These are phyloP conservation scores for Stenchaetothrips biformis DNA, from an alignment of 2,888 invertebrate genomes.

Conservation along the genomic window DNA sequence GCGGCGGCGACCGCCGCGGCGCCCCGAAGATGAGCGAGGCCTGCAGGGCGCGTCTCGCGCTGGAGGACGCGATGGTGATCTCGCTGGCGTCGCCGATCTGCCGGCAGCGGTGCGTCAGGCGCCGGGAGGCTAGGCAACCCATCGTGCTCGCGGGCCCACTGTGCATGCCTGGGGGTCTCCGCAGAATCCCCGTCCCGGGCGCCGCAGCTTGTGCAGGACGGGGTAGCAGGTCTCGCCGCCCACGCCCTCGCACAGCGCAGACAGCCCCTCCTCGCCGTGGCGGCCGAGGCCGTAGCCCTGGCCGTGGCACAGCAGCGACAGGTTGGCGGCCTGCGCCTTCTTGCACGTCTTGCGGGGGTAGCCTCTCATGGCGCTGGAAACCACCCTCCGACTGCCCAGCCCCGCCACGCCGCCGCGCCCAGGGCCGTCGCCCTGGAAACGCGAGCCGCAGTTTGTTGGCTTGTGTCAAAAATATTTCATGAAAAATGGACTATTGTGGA, in stretches of 20 bases:
- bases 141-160: too few relatives aligned
- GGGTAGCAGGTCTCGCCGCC: conserved; percentile 19
- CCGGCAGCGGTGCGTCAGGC: too few relatives aligned
- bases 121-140: too few relatives aligned
- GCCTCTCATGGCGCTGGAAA: neutral
- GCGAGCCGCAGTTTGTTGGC: too few relatives aligned
- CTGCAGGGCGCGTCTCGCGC: neutral
- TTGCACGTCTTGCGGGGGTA: conserved; percentile 16
- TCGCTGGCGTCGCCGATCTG: neutral
- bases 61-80: conserved; percentile 7
- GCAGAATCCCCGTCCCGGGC: neutral
- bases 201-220: neutral
- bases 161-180: neutral
- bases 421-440: neutral
- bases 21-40: conserved; percentile 6
- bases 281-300: neutral
- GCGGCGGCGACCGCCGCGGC: conserved; percentile 4
- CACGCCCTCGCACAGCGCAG: conserved; percentile 2
- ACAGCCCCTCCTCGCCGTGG: neutral
- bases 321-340: conserved; percentile 3
- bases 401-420: too few relatives aligned
- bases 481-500: too few relatives aligned
- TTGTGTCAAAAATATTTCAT: too few relatives aligned
- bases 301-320: conserved; percentile 5
- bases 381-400: too few relatives aligned